Conservation (phyloP, 2,113 vertebrate genomes). For the Rhinolophus sinicus region DNA sequence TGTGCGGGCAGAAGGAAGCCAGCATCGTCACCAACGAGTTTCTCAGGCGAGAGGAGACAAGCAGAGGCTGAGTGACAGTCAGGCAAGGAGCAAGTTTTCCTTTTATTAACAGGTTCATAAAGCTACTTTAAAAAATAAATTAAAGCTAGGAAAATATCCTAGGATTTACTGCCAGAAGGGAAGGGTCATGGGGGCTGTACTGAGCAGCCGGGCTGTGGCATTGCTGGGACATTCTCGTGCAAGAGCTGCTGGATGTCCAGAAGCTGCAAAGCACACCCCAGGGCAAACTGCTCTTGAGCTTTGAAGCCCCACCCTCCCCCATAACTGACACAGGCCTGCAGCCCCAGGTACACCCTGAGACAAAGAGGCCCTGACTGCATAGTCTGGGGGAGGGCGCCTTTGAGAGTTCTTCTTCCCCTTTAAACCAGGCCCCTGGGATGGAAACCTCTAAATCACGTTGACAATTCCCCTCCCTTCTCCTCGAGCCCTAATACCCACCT, state of each 20-base stretch:
- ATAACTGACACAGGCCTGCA: background rate
- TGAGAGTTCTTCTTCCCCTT: background rate
- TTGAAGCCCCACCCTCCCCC: background rate
- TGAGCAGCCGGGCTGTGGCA: slow-evolving; percentile 4
- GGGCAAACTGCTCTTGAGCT: background rate
- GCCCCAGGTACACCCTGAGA: background rate
- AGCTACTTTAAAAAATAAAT: slow-evolving; percentile 79
- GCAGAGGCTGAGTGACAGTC: slow-evolving; percentile 69
- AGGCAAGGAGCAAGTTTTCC: slow-evolving; percentile 72
- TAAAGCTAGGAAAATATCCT: slow-evolving; percentile 76
- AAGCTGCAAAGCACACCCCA: background rate
- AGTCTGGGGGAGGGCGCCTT: background rate
- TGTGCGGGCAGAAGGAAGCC: slow-evolving; percentile 78
- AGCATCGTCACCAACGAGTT: slow-evolving; percentile 79
- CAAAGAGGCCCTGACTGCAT: background rate
- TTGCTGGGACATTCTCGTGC: slow-evolving; percentile 54
- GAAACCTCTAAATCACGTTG: background rate
- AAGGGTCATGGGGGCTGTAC: slow-evolving; percentile 49
- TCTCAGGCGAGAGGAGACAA: slow-evolving; percentile 75
- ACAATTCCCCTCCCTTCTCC: background rate
- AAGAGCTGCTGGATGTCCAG: slow-evolving; percentile 54
- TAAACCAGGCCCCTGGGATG: background rate
- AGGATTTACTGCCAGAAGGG: slow-evolving; percentile 60
- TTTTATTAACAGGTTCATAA: slow-evolving; percentile 83
- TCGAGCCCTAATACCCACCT: background rate